These are phyloP conservation scores for Amblyopsis rosae DNA, from an alignment of 2,113 vertebrate species.

Conservation along the genomic window DNA sequence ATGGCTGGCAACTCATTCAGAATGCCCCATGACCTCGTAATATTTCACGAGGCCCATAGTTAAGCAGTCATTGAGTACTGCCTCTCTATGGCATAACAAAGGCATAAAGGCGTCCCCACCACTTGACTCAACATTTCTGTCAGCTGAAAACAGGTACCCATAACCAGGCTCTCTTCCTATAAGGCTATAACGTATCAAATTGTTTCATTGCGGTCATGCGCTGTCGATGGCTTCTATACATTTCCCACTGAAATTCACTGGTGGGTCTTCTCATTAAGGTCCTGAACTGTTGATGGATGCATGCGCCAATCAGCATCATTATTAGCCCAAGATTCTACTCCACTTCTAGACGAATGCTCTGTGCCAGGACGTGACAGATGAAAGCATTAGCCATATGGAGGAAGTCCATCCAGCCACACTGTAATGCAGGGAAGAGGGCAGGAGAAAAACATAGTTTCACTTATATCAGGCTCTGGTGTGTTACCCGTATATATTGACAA, in stretches of 20 bases:
- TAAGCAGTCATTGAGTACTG: conserved; percentile 38
- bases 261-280: not conserved
- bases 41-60: conserved; percentile 50
- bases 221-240: not conserved
- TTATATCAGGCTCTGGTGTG: not conserved
- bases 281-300: conserved; percentile 2
- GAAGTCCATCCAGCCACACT: conserved; percentile 25
- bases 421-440: conserved; percentile 3
- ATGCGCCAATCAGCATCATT: conserved; percentile 13
- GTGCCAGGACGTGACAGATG: conserved; percentile 38
- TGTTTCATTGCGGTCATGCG: conserved; percentile 11
- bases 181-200: conserved; percentile 15
- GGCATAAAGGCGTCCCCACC: conserved; percentile 41
- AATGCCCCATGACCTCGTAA: conserved; percentile 37
- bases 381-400: conserved; percentile 36
- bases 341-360: conserved; percentile 3
- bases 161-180: conserved; percentile 22
- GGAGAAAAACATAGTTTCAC: not conserved
- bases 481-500: too few relatives aligned
- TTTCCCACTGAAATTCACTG: not conserved
- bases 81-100: conserved; percentile 35
- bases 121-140: not conserved
- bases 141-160: not conserved
- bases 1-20: conserved; percentile 40
- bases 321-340: conserved; percentile 33